phyloP scores from a whole-genome alignment of 2,888 invertebrate genomes.

The Phyto melanocephala region DNA sequence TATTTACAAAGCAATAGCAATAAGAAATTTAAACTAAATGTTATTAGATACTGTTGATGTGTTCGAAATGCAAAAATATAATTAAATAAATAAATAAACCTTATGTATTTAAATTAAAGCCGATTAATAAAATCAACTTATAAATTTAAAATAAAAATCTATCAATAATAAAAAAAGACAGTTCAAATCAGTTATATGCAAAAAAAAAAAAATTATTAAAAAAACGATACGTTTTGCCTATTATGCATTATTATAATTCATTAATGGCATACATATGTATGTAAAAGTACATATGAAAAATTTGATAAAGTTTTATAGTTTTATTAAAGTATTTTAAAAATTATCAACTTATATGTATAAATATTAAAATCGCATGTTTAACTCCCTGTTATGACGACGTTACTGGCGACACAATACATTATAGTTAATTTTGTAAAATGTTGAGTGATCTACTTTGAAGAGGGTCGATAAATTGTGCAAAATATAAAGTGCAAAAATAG shows the following conservation, averaged over 20 bases:
- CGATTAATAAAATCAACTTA: background rate
- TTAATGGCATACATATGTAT: conserved; percentile 18
- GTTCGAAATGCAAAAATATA: conserved; percentile 9
- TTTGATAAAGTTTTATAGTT: conserved; percentile 10
- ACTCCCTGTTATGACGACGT: conserved; percentile 3
- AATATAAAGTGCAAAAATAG: conserved; percentile 28
- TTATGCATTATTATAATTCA: conserved; percentile 35
- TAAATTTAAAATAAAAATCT: background rate
- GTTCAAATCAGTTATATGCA: background rate
- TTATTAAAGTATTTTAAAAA: conserved; percentile 16
- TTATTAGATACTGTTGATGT: conserved; percentile 35
- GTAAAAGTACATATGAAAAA: background rate
- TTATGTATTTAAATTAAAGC: background rate
- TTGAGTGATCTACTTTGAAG: conserved; percentile 50
- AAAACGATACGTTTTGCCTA: conserved; percentile 21
- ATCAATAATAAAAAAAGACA: background rate
- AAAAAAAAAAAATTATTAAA: conserved; percentile 15
- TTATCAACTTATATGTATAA: conserved; percentile 11
- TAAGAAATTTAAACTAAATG: conserved; percentile 5
- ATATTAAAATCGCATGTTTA: conserved; percentile 32
- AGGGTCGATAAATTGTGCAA: conserved; percentile 36
- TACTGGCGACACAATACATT: conserved; percentile 38
- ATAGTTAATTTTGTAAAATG: conserved; percentile 30
- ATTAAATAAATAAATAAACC: background rate
- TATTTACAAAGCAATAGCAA: conserved; percentile 10